Base-by-base conservation (phyloP, 2,888 invertebrate genomes). In the Cremastinae sp. region DNA sequence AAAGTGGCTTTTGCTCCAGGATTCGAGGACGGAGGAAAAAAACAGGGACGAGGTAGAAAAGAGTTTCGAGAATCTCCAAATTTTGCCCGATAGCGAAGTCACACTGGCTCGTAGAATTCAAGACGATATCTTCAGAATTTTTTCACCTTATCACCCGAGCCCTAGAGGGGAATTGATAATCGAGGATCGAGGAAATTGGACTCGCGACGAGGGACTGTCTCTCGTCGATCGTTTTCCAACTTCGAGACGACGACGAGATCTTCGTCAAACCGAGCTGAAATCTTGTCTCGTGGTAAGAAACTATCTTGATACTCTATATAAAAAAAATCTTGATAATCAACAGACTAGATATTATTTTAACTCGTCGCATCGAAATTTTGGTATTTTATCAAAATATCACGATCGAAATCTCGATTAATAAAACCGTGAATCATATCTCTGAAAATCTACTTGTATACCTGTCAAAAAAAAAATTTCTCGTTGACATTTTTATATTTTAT, bases 51-150 rank as follows among this genome's bases (percentile, higher is more conserved):
- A 47, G 47, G 28, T 68, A 4, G 10, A 51, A n/a, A 51, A 69
- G 38, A 70, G 75, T 3, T 86, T 88, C 41, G 14, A 47, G 0
- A 14, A 75, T 10, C 74, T 85, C 2, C 56, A 77, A 0, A 79
- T 84, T 20, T 85, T 83, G 62, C 85, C 88, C 0, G 87, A 88
- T 65, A 88, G 88, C 70, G 84, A 86, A 36, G 80, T 88, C 2
- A 49, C 84, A 0, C 61, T 88, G 7, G 80, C 81, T 0, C 76
- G 61, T 28, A 77, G 70, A 51, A 10, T 80, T 0, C 64, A 78
- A 0, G 36, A 66, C 0, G 65, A 82, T 47, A 73, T 74, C 14
- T 49, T 82, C 14, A 59, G 78, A n/a, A 54, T 88, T n/a, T 20
- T 61, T 1, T 86, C 87, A 1, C 22, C 85, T 0, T 88, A 88